A percentile compares a stretch with the other conserved stretches of the same genome.
These are phyloP conservation scores for Ashinkailepas kermadecensis DNA, from an alignment of 2,888 invertebrate genomes.

Conservation along the genomic window DNA sequence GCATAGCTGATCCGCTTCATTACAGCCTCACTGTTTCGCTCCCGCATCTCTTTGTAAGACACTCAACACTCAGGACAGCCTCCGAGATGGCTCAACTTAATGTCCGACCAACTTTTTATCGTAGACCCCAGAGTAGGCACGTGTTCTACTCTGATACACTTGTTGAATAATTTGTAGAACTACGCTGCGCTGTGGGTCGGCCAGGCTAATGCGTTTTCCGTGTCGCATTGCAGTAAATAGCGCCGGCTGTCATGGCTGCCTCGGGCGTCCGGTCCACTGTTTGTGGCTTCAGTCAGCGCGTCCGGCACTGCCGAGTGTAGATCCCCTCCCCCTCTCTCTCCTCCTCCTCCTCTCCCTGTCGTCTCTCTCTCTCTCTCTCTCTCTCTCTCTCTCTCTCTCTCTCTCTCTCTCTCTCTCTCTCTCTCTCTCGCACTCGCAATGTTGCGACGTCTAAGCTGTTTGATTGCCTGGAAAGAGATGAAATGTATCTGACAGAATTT, in stretches of 20 bases:
- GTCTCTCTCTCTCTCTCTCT: no score
- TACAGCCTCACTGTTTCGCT: background rate
- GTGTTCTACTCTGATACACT: no score
- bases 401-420: constrained; percentile 20
- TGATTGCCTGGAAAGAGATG: no score
- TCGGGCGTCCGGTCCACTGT: background rate
- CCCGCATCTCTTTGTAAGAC: background rate
- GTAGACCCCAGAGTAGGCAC: no score
- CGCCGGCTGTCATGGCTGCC: background rate
- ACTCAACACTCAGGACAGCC: background rate
- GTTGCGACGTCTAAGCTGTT: no score
- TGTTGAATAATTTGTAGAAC: no score
- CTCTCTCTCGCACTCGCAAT: background rate
- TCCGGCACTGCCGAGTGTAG: background rate
- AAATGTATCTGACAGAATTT: no score
- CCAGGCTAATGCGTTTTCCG: background rate
- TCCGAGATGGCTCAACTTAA: background rate
- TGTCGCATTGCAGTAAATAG: background rate
- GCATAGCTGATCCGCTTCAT: no score
- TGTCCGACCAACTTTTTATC: no score
- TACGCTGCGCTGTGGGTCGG: background rate
- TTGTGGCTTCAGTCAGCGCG: background rate
- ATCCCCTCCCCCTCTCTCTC: background rate
- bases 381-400: constrained; percentile 20
- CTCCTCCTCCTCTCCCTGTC: background rate